Conservation (phyloP, 2,113 vertebrate genomes). For the Pteronura brasiliensis region DNA sequence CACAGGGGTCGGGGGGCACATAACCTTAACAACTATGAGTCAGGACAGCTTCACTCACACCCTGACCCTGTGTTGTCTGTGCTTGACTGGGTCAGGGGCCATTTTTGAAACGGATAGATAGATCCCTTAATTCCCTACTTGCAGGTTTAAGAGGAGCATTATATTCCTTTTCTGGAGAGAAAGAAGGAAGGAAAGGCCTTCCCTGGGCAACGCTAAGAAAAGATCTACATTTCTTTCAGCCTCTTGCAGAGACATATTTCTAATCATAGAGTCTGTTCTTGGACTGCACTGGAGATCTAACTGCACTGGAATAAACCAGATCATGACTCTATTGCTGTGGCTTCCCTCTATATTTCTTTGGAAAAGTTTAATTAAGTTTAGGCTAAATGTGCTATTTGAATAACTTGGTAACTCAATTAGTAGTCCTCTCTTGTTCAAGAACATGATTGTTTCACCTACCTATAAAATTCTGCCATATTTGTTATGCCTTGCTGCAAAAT, state of each 20-base stretch:
- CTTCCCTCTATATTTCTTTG: conserved; percentile 7
- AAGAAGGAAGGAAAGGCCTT: background rate
- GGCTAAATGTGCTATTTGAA: background rate
- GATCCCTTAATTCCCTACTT: background rate
- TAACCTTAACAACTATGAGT: background rate
- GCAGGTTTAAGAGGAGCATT: background rate
- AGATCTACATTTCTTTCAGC: background rate
- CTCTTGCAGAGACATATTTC: background rate
- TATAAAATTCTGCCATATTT: background rate
- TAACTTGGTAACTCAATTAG: background rate
- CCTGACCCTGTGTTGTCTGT: background rate
- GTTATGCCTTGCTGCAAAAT: background rate
- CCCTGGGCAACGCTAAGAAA: background rate
- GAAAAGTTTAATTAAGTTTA: background rate
- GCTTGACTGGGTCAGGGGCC: background rate
- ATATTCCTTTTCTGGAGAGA: background rate
- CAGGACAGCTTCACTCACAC: background rate
- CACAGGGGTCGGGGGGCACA: background rate
- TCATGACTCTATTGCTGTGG: background rate
- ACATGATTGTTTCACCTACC: background rate
- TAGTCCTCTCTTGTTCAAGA: background rate
- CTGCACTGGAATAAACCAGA: background rate
- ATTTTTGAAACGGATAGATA: background rate
- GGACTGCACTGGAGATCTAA: background rate
- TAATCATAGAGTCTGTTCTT: background rate